Evolutionary conservation across 2,797 vertebrate genomes (phyloP), one percentile per base, ranked within the genome.

Genomic region (Gymnothorax reevesii): DNA sequence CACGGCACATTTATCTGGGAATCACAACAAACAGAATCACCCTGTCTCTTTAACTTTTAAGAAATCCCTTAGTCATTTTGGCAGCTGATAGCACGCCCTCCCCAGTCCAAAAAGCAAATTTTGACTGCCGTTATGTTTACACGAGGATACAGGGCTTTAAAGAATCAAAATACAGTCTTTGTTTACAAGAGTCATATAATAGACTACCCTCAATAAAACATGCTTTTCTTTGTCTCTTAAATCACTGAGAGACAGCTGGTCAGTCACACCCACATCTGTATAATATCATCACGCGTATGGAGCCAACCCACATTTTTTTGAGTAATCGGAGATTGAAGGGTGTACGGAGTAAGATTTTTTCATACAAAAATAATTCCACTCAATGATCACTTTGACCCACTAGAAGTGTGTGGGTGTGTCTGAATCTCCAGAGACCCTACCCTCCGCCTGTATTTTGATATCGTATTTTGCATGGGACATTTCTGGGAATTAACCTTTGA

Each of bases 81-180:
- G 82, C 73, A 84, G 83, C 57, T 86, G 86, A 80, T 83, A 85
- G 83, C 59, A 57, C 77, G 49, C n/a, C 17, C 62, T 33, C 73
- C 75, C 62, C 88, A 82, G 62, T 22, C 83, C 42, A 59, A 59
- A 60, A 52, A 84, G 73, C 71, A 7, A 55, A 57, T 42, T 85
- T 85, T 85, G 83, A 85, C 86, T 66, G 59, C 62, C 80, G 83
- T 85, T 87, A 77, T 57, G 57, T 77, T 77, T 62, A 57, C 69
- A 79, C 49, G 3, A 25, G 60, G 64, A 69, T 77, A 20, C 33
- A 20, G 69, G 77, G 52, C 71, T 80, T 89, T 80, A 49, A 83
- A 77, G 55, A 88, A 52, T 75, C 83, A 25, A 49, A 7, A 77
- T 33, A 66, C 22, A 71, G 83, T 54, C 33, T 6, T n/a, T 52